Conservation (phyloP, 2,888 invertebrate genomes). For the Leptopterna dolabrata region DNA sequence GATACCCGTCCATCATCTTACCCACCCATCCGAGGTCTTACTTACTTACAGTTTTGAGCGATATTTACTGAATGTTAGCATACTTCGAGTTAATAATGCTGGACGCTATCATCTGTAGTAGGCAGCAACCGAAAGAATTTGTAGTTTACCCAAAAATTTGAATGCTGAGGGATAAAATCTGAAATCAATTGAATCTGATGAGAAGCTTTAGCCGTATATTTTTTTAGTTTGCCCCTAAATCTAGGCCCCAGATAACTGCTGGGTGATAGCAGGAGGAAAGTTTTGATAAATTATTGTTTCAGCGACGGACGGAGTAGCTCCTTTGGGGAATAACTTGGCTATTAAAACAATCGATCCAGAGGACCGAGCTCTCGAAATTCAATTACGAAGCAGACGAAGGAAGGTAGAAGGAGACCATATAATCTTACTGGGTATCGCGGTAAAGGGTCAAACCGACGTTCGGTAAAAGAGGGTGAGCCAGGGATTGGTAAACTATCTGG, state of each 20-base stretch:
- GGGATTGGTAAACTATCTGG: background rate
- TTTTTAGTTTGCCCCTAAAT: too few relatives aligned
- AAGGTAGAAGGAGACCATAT: conserved; percentile 1
- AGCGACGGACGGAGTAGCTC: background rate
- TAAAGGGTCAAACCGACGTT: background rate
- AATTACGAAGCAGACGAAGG: background rate
- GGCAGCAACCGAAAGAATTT: too few relatives aligned
- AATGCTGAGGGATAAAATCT: too few relatives aligned
- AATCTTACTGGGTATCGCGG: background rate
- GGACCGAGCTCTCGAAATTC: conserved; percentile 13
- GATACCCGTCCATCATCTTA: too few relatives aligned
- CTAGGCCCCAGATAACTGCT: background rate
- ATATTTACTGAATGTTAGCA: too few relatives aligned
- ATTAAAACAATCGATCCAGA: conserved; percentile 1
- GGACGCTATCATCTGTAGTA: too few relatives aligned
- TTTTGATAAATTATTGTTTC: background rate
- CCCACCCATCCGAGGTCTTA: too few relatives aligned
- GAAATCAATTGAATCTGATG: too few relatives aligned
- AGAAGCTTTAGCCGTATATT: too few relatives aligned
- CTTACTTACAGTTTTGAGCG: too few relatives aligned
- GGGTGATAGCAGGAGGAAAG: background rate
- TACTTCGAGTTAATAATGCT: too few relatives aligned
- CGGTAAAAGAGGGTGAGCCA: background rate
- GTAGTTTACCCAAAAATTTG: too few relatives aligned
- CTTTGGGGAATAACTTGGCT: conserved; percentile 9